Percentiles rank a stretch among this genome's conserved stretches.
Evolutionary conservation across 1,140 invertebrate species (phyloP).

Genomic region (Rhyacophila brunnea): DNA sequence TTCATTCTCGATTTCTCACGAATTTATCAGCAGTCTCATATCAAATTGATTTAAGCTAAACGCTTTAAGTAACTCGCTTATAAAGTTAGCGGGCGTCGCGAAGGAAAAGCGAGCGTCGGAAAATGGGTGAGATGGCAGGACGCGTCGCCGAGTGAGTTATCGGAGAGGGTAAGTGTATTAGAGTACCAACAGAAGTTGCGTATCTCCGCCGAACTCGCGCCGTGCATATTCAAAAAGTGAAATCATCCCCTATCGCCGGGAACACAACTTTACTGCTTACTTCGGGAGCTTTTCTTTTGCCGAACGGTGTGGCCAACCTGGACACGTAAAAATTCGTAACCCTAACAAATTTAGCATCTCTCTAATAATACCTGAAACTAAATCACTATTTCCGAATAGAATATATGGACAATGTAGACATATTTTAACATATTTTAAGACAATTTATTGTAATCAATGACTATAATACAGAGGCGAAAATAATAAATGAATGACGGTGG

Average conservation of each 20-base stretch:
- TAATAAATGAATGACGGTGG: too few relatives aligned
- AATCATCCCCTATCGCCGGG: constrained; percentile 23
- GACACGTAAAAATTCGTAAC: constrained; percentile 1
- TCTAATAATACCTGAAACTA: too few relatives aligned
- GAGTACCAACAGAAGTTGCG: constrained; percentile 8
- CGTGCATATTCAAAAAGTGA: constrained; percentile 37
- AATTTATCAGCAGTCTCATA: constrained; percentile 19
- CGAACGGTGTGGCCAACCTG: not conserved
- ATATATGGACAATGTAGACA: too few relatives aligned
- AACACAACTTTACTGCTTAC: too few relatives aligned
- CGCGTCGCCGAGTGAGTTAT: constrained; percentile 29
- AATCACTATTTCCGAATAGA: too few relatives aligned
- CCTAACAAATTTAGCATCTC: too few relatives aligned
- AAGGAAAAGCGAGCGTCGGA: not conserved
- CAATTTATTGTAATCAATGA: too few relatives aligned
- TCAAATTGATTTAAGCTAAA: constrained; percentile 36
- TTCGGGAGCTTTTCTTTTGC: too few relatives aligned
- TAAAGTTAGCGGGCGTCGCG: constrained; percentile 26
- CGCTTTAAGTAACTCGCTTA: constrained; percentile 31
- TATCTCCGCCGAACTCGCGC: constrained; percentile 24
- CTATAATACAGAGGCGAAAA: too few relatives aligned
- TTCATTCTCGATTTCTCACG: constrained; percentile 9
- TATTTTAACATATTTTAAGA: too few relatives aligned
- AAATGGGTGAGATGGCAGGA: not conserved
- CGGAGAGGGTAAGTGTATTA: constrained; percentile 32